Evolutionary conservation across 1,140 invertebrate species (phyloP).

Genomic region (Thaumatotibia leucotreta): DNA sequence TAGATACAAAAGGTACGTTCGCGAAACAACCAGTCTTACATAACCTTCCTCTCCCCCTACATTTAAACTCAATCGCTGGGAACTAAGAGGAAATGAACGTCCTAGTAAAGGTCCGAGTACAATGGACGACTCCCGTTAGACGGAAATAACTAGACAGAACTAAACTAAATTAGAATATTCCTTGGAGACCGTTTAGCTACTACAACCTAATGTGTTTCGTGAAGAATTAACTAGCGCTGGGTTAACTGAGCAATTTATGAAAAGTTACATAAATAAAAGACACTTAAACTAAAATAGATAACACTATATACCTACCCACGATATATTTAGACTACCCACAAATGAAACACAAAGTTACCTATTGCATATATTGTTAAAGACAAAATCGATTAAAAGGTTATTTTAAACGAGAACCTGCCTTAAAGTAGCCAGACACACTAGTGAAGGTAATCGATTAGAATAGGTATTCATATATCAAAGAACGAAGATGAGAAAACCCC

Average conservation of each 20-base stretch:
- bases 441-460: conserved; percentile 33
- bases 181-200: conserved; percentile 45
- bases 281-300: conserved; percentile 11
- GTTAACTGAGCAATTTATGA: conserved; percentile 21
- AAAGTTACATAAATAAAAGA: conserved; percentile 18
- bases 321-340: neutral
- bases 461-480: conserved; percentile 44
- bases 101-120: conserved; percentile 32
- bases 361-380: too few relatives aligned
- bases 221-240: conserved; percentile 18
- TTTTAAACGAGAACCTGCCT: neutral
- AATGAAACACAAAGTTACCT: too few relatives aligned
- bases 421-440: neutral
- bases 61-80: neutral
- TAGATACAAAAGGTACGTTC: conserved; percentile 9
- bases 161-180: conserved; percentile 64
- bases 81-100: neutral
- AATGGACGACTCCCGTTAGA: conserved; percentile 41
- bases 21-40: conserved; percentile 35
- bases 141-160: conserved; percentile 66
- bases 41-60: conserved; percentile 33
- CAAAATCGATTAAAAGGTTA: neutral
- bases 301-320: conserved; percentile 18
- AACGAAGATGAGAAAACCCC: conserved; percentile 41
- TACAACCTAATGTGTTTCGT: conserved; percentile 41